Base-by-base conservation (phyloP, 1,140 invertebrate species). In the Bombus pascuorum region DNA sequence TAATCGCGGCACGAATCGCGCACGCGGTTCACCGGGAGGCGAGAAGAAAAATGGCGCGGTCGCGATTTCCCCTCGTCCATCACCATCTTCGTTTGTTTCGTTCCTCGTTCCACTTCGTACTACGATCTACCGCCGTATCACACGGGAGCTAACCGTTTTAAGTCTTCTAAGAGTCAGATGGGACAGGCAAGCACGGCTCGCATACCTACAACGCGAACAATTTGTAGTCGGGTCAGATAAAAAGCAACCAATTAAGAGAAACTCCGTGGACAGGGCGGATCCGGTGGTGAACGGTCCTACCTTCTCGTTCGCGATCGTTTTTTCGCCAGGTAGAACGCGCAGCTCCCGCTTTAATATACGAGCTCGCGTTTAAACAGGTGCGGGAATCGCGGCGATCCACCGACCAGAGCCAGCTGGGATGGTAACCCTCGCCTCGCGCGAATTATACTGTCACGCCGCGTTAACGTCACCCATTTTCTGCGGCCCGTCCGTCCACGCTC, bases 231-330 rank as follows among this genome's bases (percentile, higher is more conserved):
- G 66, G 37, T 66, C 37, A 18, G 87, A 91, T 91, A 94, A 95
- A 94, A 95, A 95, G 89, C 76, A 89, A 92, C 90, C 93, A 94
- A 95, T 95, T 95, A 95, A 94, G 92, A 93, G 93, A 92, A 94
- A 94, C 93, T 93, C 89, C 79, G 84, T 70, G 87, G 84, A 59
- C 77, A 39, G 68, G 47, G 71, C 42, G 76, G 73, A 74, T 53
- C 42, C 39, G 42, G 1, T 32, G 57, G 25, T 12, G 53, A 59
- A 28, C 47, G 28, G 8, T 3, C 22, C 47, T 37, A n/a, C 37
- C 75, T 62, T n/a, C 37, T 34, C 28, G 25, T 10, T 42, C 37
- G 57, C 15, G 37, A 42, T 8, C 28, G 25, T 78, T 78, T 78
- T 78, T 78, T 66, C 75, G 75, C 15, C 53, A 53, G 47, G 47